Evolutionary conservation across 2,113 vertebrate species (phyloP), one percentile per base, ranked within the genome.

Genomic region (Capreolus pygargus): DNA sequence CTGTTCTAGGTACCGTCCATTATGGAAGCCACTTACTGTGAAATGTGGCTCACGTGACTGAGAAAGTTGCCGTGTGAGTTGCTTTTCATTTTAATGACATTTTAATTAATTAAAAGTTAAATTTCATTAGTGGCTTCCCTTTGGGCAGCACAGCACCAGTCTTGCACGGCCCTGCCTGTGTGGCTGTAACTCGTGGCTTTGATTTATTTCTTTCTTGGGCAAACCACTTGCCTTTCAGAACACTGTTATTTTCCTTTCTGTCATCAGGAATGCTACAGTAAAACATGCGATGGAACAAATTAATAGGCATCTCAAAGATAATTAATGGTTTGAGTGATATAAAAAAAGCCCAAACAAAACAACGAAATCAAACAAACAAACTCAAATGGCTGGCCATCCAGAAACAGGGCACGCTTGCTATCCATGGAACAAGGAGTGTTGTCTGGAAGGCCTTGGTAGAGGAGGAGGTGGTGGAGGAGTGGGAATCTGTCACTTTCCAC

Each of bases 361-460:
- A 79, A 45, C 50, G 74, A 92, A 96, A 82, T 16, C 74, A 87
- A 95, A 89, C 74, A 79, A 85, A 74, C 91, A 87, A 76, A 95
- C 67, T 70, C 86, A 61, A 57, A 88, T 83, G 57, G 70, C 50
- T 47, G 67, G 83, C 39, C 79, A 86, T 7, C 21, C 55, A 58
- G 57, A 86, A 78, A 79, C 27, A 60, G 16, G 60, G 74, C n/a
- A 25, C 4, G 27, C 70, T 87, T 76, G 67, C 82, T 55, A 47
- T 13, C 76, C 43, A 7, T 0, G 4, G 55, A 70, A 23, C 39
- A 50, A 47, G 33, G 61, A 64, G 4, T 74, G 36, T 6, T 23
- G 36, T 39, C 67, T 74, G 67, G 36, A 74, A 74, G 36, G 67
- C 5, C 0, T 1, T 25, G 10, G n/a, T 74, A 10, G 21, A 74